These are phyloP conservation scores for Dolichomitus sp. DNA, from an alignment of 2,888 invertebrate species.

Conservation along the genomic window DNA sequence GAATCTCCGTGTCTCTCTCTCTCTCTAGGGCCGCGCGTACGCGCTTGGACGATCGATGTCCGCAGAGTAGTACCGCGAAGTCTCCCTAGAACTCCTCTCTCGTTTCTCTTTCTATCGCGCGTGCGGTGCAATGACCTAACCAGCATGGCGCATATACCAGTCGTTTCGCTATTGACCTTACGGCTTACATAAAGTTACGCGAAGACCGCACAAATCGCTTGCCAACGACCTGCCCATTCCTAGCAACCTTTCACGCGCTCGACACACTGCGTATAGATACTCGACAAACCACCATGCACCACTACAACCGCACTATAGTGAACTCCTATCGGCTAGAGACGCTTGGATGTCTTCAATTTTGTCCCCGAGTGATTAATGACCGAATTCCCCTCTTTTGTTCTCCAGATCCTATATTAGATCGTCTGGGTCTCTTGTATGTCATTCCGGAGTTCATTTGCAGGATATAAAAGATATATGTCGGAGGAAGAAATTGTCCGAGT, in stretches of 20 bases:
- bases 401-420: slow-evolving; percentile 54
- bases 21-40: background rate
- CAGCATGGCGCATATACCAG: slow-evolving; percentile 39
- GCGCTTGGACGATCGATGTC: slow-evolving; percentile 48
- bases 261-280: slow-evolving; percentile 32
- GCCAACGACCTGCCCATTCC: slow-evolving; percentile 65
- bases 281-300: slow-evolving; percentile 22
- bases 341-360: slow-evolving; percentile 50
- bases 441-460: slow-evolving; percentile 29
- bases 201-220: slow-evolving; percentile 66
- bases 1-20: background rate
- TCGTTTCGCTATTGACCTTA: slow-evolving; percentile 68
- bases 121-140: slow-evolving; percentile 58
- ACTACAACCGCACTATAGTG: slow-evolving; percentile 15
- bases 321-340: slow-evolving; percentile 21
- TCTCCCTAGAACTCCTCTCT: slow-evolving; percentile 4
- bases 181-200: slow-evolving; percentile 67
- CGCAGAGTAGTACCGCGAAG: slow-evolving; percentile 15
- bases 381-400: slow-evolving; percentile 40
- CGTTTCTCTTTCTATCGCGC: slow-evolving; percentile 45
- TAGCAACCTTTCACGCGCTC: slow-evolving; percentile 59
- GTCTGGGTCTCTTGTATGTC: slow-evolving; percentile 40
- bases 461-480: background rate
- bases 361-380: slow-evolving; percentile 57
- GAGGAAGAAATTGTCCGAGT: background rate